Percentiles rank a stretch among this genome's conserved stretches.
phyloP scores from a whole-genome alignment of 1,140 invertebrate species.

The Caligus rogercresseyi region DNA sequence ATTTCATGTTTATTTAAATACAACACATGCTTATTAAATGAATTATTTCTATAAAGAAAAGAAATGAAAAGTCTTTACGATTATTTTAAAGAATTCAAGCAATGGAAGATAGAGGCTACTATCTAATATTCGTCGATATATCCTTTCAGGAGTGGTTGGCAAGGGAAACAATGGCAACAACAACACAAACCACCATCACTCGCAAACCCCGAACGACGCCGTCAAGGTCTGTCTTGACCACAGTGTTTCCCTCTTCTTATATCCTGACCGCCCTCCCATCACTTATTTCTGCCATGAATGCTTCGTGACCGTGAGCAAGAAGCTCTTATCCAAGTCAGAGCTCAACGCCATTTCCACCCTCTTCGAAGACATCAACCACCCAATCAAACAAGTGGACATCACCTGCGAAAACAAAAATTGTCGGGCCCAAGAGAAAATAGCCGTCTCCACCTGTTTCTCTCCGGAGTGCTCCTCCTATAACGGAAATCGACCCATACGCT shows the following conservation, averaged over 20 bases:
- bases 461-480: slow-evolving; percentile 91
- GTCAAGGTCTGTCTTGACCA: slow-evolving; percentile 80
- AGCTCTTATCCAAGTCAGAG: slow-evolving; percentile 32
- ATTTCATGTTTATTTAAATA: no score
- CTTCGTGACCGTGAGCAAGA: slow-evolving; percentile 55
- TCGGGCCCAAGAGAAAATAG: slow-evolving; percentile 72
- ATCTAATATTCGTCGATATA: no score
- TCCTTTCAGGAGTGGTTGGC: slow-evolving; percentile 30
- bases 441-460: slow-evolving; percentile 87
- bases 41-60: no score
- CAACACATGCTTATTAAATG: no score
- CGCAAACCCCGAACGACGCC: slow-evolving; percentile 53
- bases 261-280: slow-evolving; percentile 71
- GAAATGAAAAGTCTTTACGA: no score
- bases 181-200: slow-evolving; percentile 41
- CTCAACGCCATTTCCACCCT: slow-evolving; percentile 29
- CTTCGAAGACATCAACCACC: slow-evolving; percentile 66
- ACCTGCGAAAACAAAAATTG: slow-evolving; percentile 98
- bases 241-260: slow-evolving; percentile 39
- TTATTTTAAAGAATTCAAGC: no score
- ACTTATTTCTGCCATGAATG: slow-evolving; percentile 91
- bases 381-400: slow-evolving; percentile 81
- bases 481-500: slow-evolving; percentile 80
- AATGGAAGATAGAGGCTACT: no score
- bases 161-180: slow-evolving; percentile 45